Percentiles rank a stretch among this genome's conserved stretches.
phyloP scores from a whole-genome alignment of 2,888 invertebrate species.

The Adela reaumurella region DNA sequence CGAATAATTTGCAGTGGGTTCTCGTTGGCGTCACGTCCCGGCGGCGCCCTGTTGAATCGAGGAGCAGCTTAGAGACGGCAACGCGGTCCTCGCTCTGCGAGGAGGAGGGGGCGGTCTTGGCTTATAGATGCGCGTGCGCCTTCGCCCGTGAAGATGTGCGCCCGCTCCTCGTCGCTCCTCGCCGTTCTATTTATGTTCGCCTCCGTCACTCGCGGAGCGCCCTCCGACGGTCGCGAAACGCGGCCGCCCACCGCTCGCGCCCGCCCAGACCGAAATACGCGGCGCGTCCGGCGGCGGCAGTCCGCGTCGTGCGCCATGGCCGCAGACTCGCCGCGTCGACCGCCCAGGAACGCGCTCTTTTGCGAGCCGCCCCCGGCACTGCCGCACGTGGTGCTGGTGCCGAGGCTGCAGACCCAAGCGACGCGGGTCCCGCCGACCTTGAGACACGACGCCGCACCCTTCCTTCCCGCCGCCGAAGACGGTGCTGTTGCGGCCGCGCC shows the following conservation, averaged over 20 bases:
- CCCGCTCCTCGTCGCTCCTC: slow-evolving; percentile 54
- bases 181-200: slow-evolving; percentile 54
- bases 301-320: slow-evolving; percentile 31
- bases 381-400: slow-evolving; percentile 48
- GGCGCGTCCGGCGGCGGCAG: slow-evolving; percentile 36
- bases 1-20: no score
- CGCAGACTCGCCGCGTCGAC: slow-evolving; percentile 47
- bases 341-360: slow-evolving; percentile 49
- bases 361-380: slow-evolving; percentile 46
- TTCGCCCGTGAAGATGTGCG: slow-evolving; percentile 53
- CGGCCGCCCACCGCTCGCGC: slow-evolving; percentile 49
- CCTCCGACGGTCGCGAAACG: slow-evolving; percentile 54
- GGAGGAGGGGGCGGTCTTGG: slow-evolving; percentile 30
- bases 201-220: slow-evolving; percentile 49
- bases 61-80: neutral
- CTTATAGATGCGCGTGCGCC: slow-evolving; percentile 48
- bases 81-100: neutral
- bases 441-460: slow-evolving; percentile 20
- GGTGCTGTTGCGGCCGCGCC: slow-evolving; percentile 18
- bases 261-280: slow-evolving; percentile 32
- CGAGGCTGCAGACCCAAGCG: slow-evolving; percentile 26
- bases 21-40: no score
- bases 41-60: neutral
- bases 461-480: slow-evolving; percentile 17
- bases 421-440: slow-evolving; percentile 2